Evolutionary conservation across 1,140 invertebrate genomes (phyloP).

Genomic region (Caerostris extrusa): DNA sequence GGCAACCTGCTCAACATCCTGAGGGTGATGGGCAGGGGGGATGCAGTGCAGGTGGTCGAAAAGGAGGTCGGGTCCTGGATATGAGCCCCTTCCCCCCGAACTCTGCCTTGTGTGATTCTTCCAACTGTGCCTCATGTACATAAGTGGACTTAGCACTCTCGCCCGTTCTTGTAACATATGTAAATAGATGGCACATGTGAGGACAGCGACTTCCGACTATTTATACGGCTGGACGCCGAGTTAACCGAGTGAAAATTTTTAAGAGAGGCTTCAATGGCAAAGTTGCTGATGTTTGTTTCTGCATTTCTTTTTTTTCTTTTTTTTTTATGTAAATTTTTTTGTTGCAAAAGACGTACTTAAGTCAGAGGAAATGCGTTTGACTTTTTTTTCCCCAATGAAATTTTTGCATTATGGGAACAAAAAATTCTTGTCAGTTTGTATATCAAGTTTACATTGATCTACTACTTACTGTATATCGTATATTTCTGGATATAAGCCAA

Average conservation of each 20-base stretch:
- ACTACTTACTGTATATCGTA: too few relatives aligned
- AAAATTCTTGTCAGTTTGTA: too few relatives aligned
- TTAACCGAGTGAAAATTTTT: neutral
- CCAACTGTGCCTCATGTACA: conserved; percentile 65
- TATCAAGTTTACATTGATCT: too few relatives aligned
- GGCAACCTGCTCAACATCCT: conserved; percentile 93
- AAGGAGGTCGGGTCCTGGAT: conserved; percentile 91
- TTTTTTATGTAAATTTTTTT: too few relatives aligned
- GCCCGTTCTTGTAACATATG: conserved; percentile 19
- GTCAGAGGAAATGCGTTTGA: too few relatives aligned
- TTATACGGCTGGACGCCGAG: neutral
- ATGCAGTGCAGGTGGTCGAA: conserved; percentile 93
- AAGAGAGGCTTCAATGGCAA: neutral
- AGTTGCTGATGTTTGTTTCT: too few relatives aligned
- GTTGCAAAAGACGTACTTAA: too few relatives aligned
- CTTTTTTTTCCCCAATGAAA: too few relatives aligned
- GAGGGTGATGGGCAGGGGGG: conserved; percentile 94
- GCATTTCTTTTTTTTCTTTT: too few relatives aligned
- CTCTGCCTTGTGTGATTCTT: conserved; percentile 47
- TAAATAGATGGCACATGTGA: conserved; percentile 32
- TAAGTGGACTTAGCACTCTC: neutral
- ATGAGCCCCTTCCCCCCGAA: conserved; percentile 79
- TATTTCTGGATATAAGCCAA: too few relatives aligned
- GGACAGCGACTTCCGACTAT: neutral
- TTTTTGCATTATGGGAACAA: too few relatives aligned